phyloP scores from a whole-genome alignment of 2,888 invertebrate species.

The Fabriciana adippe region DNA sequence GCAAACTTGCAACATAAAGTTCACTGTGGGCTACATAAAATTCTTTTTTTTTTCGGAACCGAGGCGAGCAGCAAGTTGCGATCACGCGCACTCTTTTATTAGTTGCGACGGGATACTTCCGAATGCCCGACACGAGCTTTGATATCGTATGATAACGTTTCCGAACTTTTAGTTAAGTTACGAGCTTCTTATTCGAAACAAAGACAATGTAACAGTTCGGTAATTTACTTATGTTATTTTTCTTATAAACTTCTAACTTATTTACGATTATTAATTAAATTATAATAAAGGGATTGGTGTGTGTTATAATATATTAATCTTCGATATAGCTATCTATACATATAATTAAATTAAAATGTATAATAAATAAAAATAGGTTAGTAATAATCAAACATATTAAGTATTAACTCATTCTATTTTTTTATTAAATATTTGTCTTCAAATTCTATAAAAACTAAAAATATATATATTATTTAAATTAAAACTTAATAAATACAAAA shows the following conservation, averaged over 20 bases:
- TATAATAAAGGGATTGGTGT: neutral
- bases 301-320: no score
- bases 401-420: no score
- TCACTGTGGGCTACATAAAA: slow-evolving; percentile 61
- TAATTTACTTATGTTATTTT: slow-evolving; percentile 26
- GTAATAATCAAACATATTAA: no score
- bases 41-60: slow-evolving; percentile 49
- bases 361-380: no score
- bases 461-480: neutral
- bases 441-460: no score
- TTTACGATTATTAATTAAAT: neutral
- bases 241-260: neutral
- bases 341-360: no score
- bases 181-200: slow-evolving; percentile 30
- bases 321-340: no score
- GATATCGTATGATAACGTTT: slow-evolving; percentile 43
- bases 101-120: slow-evolving; percentile 47
- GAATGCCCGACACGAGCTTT: slow-evolving; percentile 43
- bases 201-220: slow-evolving; percentile 28
- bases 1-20: slow-evolving; percentile 74
- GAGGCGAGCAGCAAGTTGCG: slow-evolving; percentile 51
- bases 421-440: no score
- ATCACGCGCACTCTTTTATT: slow-evolving; percentile 56
- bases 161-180: slow-evolving; percentile 37
- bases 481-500: neutral